Percentiles rank a stretch among this genome's conserved stretches.
phyloP scores from a whole-genome alignment of 2,888 invertebrate species.

The Latheticus oryzae region DNA sequence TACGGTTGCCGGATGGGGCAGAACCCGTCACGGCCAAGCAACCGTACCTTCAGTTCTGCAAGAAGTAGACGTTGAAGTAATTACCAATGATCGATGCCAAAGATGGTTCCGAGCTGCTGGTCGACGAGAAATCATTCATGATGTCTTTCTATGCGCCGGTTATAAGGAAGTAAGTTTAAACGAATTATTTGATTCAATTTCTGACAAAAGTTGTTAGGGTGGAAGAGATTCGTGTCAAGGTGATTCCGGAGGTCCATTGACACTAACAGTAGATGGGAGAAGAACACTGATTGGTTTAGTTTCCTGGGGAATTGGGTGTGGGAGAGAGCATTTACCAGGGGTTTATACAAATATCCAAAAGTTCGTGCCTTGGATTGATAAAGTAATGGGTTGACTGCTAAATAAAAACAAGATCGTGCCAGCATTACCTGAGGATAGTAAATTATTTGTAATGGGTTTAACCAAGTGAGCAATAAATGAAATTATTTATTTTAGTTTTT shows the following conservation, averaged over 20 bases:
- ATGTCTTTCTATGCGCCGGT: constrained; percentile 92
- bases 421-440: constrained; percentile 40
- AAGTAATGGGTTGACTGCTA: constrained; percentile 74
- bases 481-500: constrained; percentile 38
- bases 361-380: constrained; percentile 92
- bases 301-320: constrained; percentile 94
- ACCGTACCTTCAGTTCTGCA: constrained; percentile 88
- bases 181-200: background rate
- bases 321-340: constrained; percentile 88
- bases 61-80: constrained; percentile 87
- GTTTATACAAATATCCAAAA: constrained; percentile 94
- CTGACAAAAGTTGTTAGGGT: constrained; percentile 64
- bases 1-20: constrained; percentile 93
- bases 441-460: constrained; percentile 39
- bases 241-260: constrained; percentile 90
- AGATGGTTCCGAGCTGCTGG: constrained; percentile 94
- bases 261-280: constrained; percentile 84
- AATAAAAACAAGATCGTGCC: constrained; percentile 37
- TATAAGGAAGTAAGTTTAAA: constrained; percentile 82
- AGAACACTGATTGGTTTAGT: constrained; percentile 89
- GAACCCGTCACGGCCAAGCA: constrained; percentile 88
- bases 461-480: constrained; percentile 28
- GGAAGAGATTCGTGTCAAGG: constrained; percentile 81
- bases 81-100: constrained; percentile 91
- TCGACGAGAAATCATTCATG: constrained; percentile 90